Conservation (phyloP, 2,113 vertebrate genomes). For the Poecile atricapillus region DNA sequence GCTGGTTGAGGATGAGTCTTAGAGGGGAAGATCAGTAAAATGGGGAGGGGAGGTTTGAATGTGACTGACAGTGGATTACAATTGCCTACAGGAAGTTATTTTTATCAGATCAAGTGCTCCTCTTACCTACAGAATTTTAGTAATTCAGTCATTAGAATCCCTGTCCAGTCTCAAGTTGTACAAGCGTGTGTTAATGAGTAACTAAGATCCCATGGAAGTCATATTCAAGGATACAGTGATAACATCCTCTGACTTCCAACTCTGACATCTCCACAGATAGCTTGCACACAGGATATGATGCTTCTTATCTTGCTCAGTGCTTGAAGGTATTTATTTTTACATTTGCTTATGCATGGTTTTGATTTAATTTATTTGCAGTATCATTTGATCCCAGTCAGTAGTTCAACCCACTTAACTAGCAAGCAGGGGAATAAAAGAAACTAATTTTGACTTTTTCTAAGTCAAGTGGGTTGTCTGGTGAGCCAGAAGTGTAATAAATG, state of each 20-base stretch:
- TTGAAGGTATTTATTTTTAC: background rate
- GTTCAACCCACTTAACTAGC: background rate
- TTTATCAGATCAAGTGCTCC: background rate
- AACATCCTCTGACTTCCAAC: background rate
- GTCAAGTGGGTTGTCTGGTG: constrained; percentile 14
- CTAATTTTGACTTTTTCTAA: background rate
- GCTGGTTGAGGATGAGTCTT: background rate
- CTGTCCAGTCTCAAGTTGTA: fast-evolving
- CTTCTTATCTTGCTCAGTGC: background rate
- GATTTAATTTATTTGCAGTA: constrained; percentile 26
- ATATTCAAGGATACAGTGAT: background rate
- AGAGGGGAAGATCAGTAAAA: background rate
- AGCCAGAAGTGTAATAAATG: constrained; percentile 28
- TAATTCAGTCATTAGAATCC: background rate
- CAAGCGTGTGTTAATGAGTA: background rate
- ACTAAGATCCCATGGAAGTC: background rate
- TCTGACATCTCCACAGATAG: background rate
- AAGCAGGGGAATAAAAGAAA: constrained; percentile 35
- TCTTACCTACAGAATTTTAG: background rate
- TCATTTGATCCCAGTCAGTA: constrained; percentile 12
- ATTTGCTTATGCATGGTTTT: background rate
- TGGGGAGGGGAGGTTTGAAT: background rate
- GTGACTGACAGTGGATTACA: background rate
- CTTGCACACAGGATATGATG: background rate
- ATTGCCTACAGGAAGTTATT: background rate